phyloP scores from a whole-genome alignment of 2,797 vertebrate species.

The Tamandua tetradactyla region DNA sequence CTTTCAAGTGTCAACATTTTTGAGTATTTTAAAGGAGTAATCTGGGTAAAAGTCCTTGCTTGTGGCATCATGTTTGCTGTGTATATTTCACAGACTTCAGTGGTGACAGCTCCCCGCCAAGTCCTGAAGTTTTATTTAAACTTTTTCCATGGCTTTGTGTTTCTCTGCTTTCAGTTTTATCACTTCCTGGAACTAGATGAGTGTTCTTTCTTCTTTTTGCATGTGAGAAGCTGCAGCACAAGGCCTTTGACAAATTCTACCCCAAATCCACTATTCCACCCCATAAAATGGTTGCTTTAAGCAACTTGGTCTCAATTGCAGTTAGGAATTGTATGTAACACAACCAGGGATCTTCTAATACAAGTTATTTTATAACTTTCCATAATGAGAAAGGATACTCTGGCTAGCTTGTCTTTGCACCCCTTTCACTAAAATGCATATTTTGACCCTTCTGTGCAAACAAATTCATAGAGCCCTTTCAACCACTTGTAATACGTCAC shows the following conservation, averaged over 20 bases:
- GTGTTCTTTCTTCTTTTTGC: background rate
- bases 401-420: background rate
- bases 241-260: background rate
- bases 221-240: background rate
- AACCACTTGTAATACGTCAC: background rate
- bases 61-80: background rate
- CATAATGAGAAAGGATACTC: background rate
- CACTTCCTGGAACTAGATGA: background rate
- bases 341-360: background rate
- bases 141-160: accelerated
- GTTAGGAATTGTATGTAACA: background rate
- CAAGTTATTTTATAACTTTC: background rate
- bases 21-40: background rate
- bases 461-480: background rate
- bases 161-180: background rate
- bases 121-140: background rate
- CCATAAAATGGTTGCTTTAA: background rate
- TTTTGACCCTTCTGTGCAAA: background rate
- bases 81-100: background rate
- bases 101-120: background rate
- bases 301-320: background rate
- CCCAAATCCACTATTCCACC: background rate
- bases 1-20: background rate
- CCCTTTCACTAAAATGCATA: background rate
- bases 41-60: background rate